A percentile compares a stretch with the other conserved stretches of the same genome.
Conservation (phyloP, 2,888 invertebrate genomes). For the Meiosimyza platycephala region DNA sequence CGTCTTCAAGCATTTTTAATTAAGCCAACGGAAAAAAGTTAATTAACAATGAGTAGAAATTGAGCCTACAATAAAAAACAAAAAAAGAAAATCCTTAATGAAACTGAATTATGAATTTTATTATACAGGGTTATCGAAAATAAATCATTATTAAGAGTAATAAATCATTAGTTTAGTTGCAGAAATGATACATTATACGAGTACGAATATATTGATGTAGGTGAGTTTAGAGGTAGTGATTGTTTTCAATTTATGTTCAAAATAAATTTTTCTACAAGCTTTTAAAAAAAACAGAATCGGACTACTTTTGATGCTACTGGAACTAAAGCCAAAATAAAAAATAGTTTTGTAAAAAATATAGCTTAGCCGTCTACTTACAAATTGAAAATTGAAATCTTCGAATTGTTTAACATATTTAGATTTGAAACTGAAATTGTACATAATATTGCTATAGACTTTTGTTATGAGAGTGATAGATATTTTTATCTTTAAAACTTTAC, state of each 20-base stretch:
- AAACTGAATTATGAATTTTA: too few relatives aligned
- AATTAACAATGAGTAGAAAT: too few relatives aligned
- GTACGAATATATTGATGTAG: too few relatives aligned
- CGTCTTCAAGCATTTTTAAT: too few relatives aligned
- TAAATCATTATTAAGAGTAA: too few relatives aligned
- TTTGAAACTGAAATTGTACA: constrained; percentile 20
- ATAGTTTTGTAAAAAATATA: neutral
- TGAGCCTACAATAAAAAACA: too few relatives aligned
- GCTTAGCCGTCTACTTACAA: constrained; percentile 30
- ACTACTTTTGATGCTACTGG: neutral
- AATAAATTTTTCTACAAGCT: constrained; percentile 24
- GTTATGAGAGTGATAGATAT: constrained; percentile 14
- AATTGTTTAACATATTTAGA: constrained; percentile 6
- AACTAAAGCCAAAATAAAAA: neutral
- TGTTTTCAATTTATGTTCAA: neutral
- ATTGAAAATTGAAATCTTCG: constrained; percentile 18
- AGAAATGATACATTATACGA: too few relatives aligned
- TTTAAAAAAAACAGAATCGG: neutral
- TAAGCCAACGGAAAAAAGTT: too few relatives aligned
- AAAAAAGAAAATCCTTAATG: too few relatives aligned
- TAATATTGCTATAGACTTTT: constrained; percentile 13
- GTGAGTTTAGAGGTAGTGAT: neutral
- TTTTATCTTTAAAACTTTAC: constrained; percentile 16
- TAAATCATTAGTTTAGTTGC: too few relatives aligned
- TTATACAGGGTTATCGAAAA: too few relatives aligned